These are phyloP conservation scores for Polyommatus iphigenia DNA, from an alignment of 2,888 invertebrate species.

Conservation along the genomic window DNA sequence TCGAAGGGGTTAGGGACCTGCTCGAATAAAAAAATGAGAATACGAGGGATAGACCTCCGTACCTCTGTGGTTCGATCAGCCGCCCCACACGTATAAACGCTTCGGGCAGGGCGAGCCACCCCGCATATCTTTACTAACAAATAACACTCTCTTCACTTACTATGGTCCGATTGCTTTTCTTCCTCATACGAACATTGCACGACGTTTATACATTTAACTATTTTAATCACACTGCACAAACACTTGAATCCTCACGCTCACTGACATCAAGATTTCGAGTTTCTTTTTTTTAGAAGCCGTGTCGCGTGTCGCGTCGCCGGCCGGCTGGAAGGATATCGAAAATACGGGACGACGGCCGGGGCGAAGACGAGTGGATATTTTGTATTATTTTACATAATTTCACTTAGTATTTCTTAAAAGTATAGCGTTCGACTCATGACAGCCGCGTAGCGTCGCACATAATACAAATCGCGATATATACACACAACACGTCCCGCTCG, in stretches of 20 bases:
- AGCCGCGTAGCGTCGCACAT: conserved; percentile 68
- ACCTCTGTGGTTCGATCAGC: conserved; percentile 71
- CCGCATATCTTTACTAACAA: conserved; percentile 70
- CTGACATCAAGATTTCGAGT: conserved; percentile 71
- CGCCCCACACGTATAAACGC: conserved; percentile 68
- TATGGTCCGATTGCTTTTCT: conserved; percentile 78
- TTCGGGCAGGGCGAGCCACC: conserved; percentile 67
- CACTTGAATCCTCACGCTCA: conserved; percentile 70
- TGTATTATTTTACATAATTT: conserved; percentile 80
- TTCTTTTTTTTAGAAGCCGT: conserved; percentile 66
- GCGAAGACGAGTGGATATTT: conserved; percentile 70
- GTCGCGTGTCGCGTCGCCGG: conserved; percentile 82
- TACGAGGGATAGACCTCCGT: conserved; percentile 77
- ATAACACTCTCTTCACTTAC: conserved; percentile 73
- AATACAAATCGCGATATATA: conserved; percentile 53
- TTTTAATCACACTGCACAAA: conserved; percentile 76
- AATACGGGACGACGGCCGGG: conserved; percentile 80
- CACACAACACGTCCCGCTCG: conserved; percentile 72
- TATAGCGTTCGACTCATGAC: conserved; percentile 65
- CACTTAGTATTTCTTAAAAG: conserved; percentile 70
- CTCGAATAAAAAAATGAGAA: conserved; percentile 65
- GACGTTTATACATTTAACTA: conserved; percentile 77
- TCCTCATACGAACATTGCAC: conserved; percentile 81
- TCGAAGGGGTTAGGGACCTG: conserved; percentile 76
- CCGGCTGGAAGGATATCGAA: conserved; percentile 82